Conservation (phyloP, 2,888 invertebrate genomes). For the Ophion costatus region DNA sequence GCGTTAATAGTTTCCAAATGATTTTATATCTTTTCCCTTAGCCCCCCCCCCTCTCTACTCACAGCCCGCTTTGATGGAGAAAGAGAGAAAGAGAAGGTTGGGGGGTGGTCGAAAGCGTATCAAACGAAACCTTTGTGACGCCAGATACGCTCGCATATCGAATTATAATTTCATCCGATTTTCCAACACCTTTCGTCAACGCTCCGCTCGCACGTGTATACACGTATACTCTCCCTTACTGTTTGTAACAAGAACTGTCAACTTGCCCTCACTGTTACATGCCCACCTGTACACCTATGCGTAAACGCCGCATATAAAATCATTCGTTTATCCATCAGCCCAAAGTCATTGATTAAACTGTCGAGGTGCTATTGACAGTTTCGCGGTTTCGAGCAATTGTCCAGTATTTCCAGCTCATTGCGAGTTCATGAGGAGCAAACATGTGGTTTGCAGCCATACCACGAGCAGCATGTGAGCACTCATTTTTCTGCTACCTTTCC, state of each 20-base stretch:
- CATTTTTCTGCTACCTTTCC: too few relatives aligned
- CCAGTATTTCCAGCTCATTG: background rate
- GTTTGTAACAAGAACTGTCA: constrained; percentile 51
- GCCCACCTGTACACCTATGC: background rate
- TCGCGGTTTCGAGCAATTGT: background rate
- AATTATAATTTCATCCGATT: constrained; percentile 67
- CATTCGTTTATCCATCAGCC: constrained; percentile 48
- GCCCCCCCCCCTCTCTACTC: constrained; percentile 18
- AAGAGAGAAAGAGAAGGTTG: constrained; percentile 3
- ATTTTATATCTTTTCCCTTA: constrained; percentile 57
- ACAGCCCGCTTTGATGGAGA: constrained; percentile 8
- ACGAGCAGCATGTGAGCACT: too few relatives aligned
- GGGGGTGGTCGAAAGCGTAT: constrained; percentile 51
- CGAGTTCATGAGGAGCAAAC: background rate
- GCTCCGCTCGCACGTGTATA: constrained; percentile 9
- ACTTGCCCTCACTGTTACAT: constrained; percentile 19
- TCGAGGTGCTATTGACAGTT: background rate
- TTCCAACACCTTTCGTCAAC: constrained; percentile 60
- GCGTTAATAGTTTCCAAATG: constrained; percentile 61
- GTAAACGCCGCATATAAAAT: background rate
- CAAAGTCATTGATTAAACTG: constrained; percentile 56
- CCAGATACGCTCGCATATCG: constrained; percentile 64
- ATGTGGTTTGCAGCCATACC: too few relatives aligned
- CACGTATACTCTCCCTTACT: background rate
- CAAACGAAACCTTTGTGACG: constrained; percentile 67